Base-by-base conservation (phyloP, 2,888 invertebrate species). In the Anthoptus insignis region DNA sequence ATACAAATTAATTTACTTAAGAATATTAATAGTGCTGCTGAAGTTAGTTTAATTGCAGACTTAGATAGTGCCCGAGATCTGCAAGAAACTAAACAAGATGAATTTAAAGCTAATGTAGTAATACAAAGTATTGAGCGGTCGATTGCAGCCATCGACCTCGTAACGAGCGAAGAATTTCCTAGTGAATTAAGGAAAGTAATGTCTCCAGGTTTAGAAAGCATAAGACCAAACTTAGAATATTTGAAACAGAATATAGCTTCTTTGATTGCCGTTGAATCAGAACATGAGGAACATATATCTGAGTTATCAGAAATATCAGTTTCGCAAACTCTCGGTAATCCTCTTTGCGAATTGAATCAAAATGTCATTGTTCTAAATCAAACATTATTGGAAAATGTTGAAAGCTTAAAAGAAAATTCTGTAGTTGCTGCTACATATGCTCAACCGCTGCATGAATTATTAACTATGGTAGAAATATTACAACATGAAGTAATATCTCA, bases 401-500 rank as follows among this genome's bases (percentile, higher is more conserved):
- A 81, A 34, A 81, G 76, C 63, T 72, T 87, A 5, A 86, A 85
- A 77, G 82, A 86, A 64, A 77, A 76, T 24, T 78, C 68, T 65
- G 78, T 79, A 69, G 72, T 89, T 4, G 74, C 90, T 37, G 81
- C 87, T 57, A 86, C 87, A 3, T 79, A 94, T 13, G 94, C 94
- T 27, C 82, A 89, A 65, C 91, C 94, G 19, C 78, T 94, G 59
- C 83, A 88, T 29, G 93, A 93, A 69, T 75, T 94, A 47, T 81
- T 91, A 54, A 87, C 77, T 13, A 88, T 90, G 42, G 79, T 94
- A 66, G 87, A 91, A 83, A 83, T 89, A 64, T 78, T 94, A 50
- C 91, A 93, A 66, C 89, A 93, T 70, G 87, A 93, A 66, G 82
- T 91, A 2, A 82, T 92, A 68, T 93, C 93, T 50, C 89, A 93